Conservation (phyloP, 2,797 vertebrate species). For the Threskiornis aethiopicus region DNA sequence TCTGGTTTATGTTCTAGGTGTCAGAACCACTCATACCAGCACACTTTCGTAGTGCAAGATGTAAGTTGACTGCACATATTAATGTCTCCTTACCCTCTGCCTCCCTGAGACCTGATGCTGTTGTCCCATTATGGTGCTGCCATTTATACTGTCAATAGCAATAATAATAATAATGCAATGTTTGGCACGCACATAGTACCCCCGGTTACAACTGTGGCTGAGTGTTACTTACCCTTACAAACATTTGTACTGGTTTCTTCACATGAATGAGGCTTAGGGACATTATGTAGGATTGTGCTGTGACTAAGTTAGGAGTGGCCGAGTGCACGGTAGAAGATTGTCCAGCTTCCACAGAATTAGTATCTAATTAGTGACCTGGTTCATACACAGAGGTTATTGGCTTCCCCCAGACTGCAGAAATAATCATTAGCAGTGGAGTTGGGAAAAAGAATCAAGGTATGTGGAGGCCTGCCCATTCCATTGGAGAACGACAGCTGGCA, state of each 20-base stretch:
- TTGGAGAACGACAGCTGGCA: neutral
- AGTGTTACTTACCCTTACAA: neutral
- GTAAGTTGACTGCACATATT: slow-evolving; percentile 57
- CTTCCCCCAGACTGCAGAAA: neutral
- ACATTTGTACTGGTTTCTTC: neutral
- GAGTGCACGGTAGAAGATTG: neutral
- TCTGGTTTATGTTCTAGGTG: slow-evolving; percentile 70
- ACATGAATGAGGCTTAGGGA: neutral
- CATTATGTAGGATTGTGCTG: accelerated
- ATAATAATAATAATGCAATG: neutral
- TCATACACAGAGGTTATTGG: neutral
- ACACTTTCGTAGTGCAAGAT: slow-evolving; percentile 15
- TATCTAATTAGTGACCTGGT: neutral
- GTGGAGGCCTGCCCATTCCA: neutral
- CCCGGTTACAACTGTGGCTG: neutral
- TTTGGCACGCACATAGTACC: neutral
- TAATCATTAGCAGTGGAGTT: neutral
- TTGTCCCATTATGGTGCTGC: slow-evolving; percentile 27
- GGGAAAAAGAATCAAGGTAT: neutral
- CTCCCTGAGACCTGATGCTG: slow-evolving; percentile 22
- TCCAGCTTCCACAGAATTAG: neutral
- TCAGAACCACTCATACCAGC: slow-evolving; percentile 71
- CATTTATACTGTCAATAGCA: slow-evolving; percentile 13
- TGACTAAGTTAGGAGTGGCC: neutral
- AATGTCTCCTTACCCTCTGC: slow-evolving; percentile 53